phyloP scores from a whole-genome alignment of 1,140 invertebrate genomes.

The Trypoxylus dichotomus region DNA sequence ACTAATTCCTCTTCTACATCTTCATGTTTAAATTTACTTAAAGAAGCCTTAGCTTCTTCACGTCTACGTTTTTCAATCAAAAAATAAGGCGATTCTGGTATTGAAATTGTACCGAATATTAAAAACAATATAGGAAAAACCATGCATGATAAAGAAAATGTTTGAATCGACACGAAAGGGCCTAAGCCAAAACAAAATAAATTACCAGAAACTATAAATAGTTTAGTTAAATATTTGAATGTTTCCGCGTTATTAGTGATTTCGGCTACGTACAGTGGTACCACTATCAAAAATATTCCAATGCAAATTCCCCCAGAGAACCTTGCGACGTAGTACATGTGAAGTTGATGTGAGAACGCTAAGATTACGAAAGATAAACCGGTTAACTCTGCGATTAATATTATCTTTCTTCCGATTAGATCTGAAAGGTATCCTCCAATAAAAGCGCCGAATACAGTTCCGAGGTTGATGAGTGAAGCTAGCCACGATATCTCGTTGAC shows the following conservation, averaged over 20 bases:
- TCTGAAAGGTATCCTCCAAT: constrained; percentile 50
- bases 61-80: neutral
- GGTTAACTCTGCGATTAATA: constrained; percentile 51
- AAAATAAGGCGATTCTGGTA: constrained; percentile 53
- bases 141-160: constrained; percentile 55
- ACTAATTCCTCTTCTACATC: constrained; percentile 39
- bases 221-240: constrained; percentile 35
- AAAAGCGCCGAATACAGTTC: constrained; percentile 61
- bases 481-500: constrained; percentile 73
- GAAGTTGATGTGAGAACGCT: constrained; percentile 49
- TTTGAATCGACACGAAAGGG: constrained; percentile 58
- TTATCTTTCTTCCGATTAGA: constrained; percentile 54
- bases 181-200: constrained; percentile 59
- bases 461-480: constrained; percentile 74
- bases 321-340: constrained; percentile 52
- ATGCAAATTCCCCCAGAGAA: constrained; percentile 54
- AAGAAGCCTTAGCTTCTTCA: neutral
- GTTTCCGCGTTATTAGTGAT: constrained; percentile 50
- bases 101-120: constrained; percentile 51
- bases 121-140: constrained; percentile 57
- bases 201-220: constrained; percentile 36
- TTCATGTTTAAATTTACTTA: neutral
- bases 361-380: constrained; percentile 53
- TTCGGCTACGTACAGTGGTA: constrained; percentile 59
- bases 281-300: constrained; percentile 55